These are phyloP conservation scores for Ataeniobius toweri DNA, from an alignment of 2,797 vertebrate genomes.

Conservation along the genomic window DNA sequence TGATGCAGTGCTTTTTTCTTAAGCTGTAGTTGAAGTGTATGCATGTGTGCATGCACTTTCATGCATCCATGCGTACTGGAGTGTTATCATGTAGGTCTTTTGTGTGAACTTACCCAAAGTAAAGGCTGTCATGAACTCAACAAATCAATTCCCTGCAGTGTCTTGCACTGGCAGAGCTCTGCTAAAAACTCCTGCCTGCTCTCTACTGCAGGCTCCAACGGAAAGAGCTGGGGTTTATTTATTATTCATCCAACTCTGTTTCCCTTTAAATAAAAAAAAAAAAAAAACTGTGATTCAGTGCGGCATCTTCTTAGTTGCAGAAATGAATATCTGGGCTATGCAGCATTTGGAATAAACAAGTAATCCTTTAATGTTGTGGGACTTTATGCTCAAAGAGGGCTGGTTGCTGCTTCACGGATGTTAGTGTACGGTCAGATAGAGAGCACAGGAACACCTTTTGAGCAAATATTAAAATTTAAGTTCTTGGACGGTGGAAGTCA, in stretches of 20 bases:
- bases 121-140: constrained; percentile 66
- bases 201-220: constrained; percentile 47
- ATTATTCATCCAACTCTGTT: constrained; percentile 59
- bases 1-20: constrained; percentile 35
- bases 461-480: constrained; percentile 19
- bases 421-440: constrained; percentile 41
- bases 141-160: constrained; percentile 67
- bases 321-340: constrained; percentile 40
- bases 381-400: constrained; percentile 14
- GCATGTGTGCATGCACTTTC: constrained; percentile 11
- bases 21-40: constrained; percentile 19
- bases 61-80: constrained; percentile 19
- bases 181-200: constrained; percentile 52
- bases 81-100: constrained; percentile 39
- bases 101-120: constrained; percentile 61
- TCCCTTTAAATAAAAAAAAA: constrained; percentile 1
- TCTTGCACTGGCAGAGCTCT: constrained; percentile 55
- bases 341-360: constrained; percentile 35
- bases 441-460: constrained; percentile 22
- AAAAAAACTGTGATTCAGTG: constrained; percentile 30
- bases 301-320: constrained; percentile 35
- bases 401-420: constrained; percentile 15
- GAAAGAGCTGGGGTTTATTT: constrained; percentile 54
- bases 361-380: constrained; percentile 15
- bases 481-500: constrained; percentile 18